Evolutionary conservation across 2,888 invertebrate genomes (phyloP).

Genomic region (Peribatodes rhomboidaria): DNA sequence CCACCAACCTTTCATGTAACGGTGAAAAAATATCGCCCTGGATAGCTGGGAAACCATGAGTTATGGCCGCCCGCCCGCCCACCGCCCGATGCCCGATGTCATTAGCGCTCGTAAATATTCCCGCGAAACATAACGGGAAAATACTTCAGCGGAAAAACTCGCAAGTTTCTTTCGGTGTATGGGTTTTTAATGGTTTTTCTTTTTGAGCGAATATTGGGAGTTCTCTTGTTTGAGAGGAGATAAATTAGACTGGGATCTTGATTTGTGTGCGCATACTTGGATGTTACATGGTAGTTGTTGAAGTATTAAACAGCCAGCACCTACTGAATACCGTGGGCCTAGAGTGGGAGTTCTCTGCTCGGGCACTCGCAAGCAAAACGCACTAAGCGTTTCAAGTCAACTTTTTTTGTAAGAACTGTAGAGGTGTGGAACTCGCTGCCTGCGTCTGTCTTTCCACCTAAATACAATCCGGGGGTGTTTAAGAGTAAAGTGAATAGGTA

Average conservation of each 20-base stretch:
- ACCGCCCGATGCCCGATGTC: conserved; percentile 65
- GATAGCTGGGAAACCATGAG: conserved; percentile 70
- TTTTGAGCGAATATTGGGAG: neutral
- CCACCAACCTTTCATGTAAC: conserved; percentile 34
- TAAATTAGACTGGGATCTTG: neutral
- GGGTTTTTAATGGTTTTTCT: conserved; percentile 14
- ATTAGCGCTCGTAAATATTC: conserved; percentile 72
- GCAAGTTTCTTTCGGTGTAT: conserved; percentile 2
- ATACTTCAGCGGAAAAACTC: conserved; percentile 15
- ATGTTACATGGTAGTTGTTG: too few relatives aligned
- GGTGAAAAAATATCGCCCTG: conserved; percentile 65
- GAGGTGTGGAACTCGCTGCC: too few relatives aligned
- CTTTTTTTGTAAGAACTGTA: too few relatives aligned
- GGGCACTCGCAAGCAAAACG: too few relatives aligned
- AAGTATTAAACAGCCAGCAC: too few relatives aligned
- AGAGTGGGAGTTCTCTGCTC: too few relatives aligned
- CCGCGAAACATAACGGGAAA: conserved; percentile 29
- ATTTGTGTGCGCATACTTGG: too few relatives aligned
- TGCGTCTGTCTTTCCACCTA: too few relatives aligned
- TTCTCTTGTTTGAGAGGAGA: neutral
- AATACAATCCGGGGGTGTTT: too few relatives aligned
- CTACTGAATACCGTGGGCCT: too few relatives aligned
- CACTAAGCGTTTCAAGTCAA: too few relatives aligned
- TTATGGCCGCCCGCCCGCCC: conserved; percentile 66
- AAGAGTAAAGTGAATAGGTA: too few relatives aligned